A percentile compares a stretch with the other conserved stretches of the same genome.
These are phyloP conservation scores for Nothocercus julius DNA, from an alignment of 2,113 vertebrate species.

Conservation along the genomic window DNA sequence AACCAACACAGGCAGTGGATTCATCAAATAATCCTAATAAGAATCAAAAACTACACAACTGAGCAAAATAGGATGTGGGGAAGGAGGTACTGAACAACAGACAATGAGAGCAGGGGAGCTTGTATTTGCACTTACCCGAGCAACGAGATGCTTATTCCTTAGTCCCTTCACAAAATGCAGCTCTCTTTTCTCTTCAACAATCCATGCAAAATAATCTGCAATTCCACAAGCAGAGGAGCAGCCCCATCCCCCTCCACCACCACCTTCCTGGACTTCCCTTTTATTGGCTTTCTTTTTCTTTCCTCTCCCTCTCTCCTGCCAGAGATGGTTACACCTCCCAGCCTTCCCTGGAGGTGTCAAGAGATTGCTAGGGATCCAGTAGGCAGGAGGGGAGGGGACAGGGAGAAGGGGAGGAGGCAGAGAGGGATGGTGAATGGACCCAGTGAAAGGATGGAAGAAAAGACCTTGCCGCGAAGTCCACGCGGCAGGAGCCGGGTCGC, in stretches of 20 bases:
- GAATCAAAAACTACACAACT: neutral
- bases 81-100: neutral
- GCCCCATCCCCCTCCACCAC: constrained; percentile 40
- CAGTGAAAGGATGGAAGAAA: constrained; percentile 2
- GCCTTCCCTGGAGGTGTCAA: constrained; percentile 75
- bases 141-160: constrained; percentile 40
- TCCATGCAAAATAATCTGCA: constrained; percentile 82
- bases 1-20: neutral
- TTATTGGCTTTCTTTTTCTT: constrained; percentile 39
- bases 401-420: constrained; percentile 49
- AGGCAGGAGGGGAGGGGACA: constrained; percentile 53
- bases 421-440: constrained; percentile 40
- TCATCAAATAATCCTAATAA: constrained; percentile 23
- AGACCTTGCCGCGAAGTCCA: neutral
- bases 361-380: constrained; percentile 53
- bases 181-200: constrained; percentile 74
- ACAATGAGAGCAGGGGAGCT: constrained; percentile 8
- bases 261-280: constrained; percentile 50
- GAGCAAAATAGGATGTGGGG: neutral
- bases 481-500: neutral
- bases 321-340: constrained; percentile 60
- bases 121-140: constrained; percentile 62
- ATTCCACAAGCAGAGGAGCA: constrained; percentile 72
- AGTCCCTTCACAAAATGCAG: constrained; percentile 51
- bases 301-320: constrained; percentile 23